A percentile compares a stretch with the other conserved stretches of the same genome.
These are phyloP conservation scores for Myotis myotis DNA, from an alignment of 2,797 vertebrate species.

Conservation along the genomic window DNA sequence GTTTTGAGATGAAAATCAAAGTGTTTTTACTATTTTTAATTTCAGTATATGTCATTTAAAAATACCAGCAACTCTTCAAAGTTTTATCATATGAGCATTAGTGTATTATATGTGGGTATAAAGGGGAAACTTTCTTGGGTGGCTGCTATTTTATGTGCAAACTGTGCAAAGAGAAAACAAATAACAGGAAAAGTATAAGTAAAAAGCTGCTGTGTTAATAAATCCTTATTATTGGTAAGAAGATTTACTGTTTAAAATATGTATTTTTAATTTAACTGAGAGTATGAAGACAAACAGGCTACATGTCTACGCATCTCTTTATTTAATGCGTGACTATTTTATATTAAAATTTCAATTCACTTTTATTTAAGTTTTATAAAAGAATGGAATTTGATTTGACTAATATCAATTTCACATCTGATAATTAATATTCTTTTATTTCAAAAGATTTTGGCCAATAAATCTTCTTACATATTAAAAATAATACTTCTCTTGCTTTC, in stretches of 20 bases:
- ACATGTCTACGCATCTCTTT: conserved; percentile 3
- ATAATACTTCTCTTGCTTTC: conserved; percentile 10
- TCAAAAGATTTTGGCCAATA: conserved; percentile 44
- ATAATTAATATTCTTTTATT: conserved; percentile 32
- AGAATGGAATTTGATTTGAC: conserved; percentile 34
- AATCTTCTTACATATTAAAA: conserved; percentile 9
- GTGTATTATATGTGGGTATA: background rate
- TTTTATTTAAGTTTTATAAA: conserved; percentile 48
- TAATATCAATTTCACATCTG: conserved; percentile 33
- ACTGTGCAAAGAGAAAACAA: conserved; percentile 9
- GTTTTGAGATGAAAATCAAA: conserved; percentile 38
- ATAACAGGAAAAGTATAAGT: conserved; percentile 38
- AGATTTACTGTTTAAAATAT: conserved; percentile 46
- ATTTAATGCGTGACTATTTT: conserved; percentile 8
- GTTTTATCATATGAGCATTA: background rate
- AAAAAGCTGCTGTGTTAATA: conserved; percentile 33
- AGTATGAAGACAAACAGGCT: conserved; percentile 3
- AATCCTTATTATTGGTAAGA: background rate
- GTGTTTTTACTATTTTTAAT: conserved; percentile 54
- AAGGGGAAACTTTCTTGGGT: conserved; percentile 14
- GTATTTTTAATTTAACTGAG: conserved; percentile 36
- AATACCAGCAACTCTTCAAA: background rate
- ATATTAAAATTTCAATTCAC: background rate
- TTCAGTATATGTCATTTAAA: conserved; percentile 43
- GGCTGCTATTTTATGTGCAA: conserved; percentile 2